Evolutionary conservation across 2,888 invertebrate genomes (phyloP), one percentile per base, ranked within the genome.

Genomic region (Lasioglossum calceatum): DNA sequence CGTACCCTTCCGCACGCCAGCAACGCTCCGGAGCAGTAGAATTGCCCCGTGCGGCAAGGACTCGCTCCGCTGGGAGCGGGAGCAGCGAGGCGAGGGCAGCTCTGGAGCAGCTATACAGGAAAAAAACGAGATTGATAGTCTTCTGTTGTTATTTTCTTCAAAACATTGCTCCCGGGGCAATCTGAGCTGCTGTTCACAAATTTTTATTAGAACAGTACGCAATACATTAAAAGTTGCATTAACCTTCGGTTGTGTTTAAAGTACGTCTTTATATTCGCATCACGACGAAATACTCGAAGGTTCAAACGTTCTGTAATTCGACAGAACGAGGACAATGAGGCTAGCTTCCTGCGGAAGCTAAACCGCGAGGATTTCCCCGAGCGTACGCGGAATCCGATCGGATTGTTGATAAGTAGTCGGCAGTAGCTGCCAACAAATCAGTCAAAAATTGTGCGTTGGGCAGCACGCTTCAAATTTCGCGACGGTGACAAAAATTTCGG

Each of bases 361-460:
- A 86, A 91, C 90, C 92, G 82, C 92, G 89, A 79, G 75, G 85
- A 87, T 88, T 91, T 92, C 90, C 90, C 90, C 84, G 86, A 54
- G 77, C 44, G 77, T 85, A 88, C 82, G 82, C 77, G 70, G 87
- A 92, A 90, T 87, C 81, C 76, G 85, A 90, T 90, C 86, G 50
- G 42, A 44, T 58, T n/a, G 54, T 32, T 74, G 81, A 89, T 83
- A 87, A 86, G 58, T 36, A 39, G 39, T 50, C 71, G 44, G 36
- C 71, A 32, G 32, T 58, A 58, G 74, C 77, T 71, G 54, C 8
- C 77, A 39, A 54, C 32, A 58, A 58, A 44, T 78, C 78, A 75
- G 61, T 85, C 64, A 39, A 54, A 75, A 64, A 27, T 50, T 47
- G n/a, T 23, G 39, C 54, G 44, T 8, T 19, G 16, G 42, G 58